Conservation (phyloP, 2,888 invertebrate species). For the Heliothis peltigera region DNA sequence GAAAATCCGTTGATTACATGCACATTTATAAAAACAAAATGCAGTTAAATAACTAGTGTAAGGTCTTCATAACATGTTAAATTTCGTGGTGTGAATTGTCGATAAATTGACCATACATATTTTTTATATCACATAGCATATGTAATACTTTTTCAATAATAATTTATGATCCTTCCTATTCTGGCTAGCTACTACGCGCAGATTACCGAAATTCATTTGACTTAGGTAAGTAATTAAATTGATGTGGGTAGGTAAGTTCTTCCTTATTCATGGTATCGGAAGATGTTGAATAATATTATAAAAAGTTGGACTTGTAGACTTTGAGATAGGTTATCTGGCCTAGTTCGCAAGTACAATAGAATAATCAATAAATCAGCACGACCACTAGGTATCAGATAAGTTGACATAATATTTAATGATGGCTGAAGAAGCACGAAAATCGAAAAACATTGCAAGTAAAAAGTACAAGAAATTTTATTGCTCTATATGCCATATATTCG, state of each 20-base stretch:
- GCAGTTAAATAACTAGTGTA: too few species aligned
- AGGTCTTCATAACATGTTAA: too few species aligned
- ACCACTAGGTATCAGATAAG: constrained; percentile 1
- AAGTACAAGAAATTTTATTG: constrained; percentile 79
- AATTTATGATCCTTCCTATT: too few species aligned
- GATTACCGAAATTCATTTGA: too few species aligned
- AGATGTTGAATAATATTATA: background rate
- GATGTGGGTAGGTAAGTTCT: background rate
- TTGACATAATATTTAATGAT: constrained; percentile 17
- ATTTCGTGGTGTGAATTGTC: too few species aligned
- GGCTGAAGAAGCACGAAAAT: constrained; percentile 63
- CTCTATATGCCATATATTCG: constrained; percentile 75
- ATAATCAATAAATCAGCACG: constrained; percentile 35
- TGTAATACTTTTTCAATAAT: too few species aligned
- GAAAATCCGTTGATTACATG: too few species aligned
- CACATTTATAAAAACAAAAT: too few species aligned
- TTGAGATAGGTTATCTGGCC: constrained; percentile 22
- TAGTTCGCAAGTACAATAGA: constrained; percentile 30
- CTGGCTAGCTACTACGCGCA: too few species aligned
- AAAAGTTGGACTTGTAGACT: constrained; percentile 4
- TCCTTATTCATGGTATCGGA: background rate
- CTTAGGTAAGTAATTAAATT: background rate
- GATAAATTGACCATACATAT: too few species aligned
- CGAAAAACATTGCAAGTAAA: constrained; percentile 57
- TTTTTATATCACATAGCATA: too few species aligned